phyloP scores from a whole-genome alignment of 2,888 invertebrate genomes.

The Tethea ocularis region DNA sequence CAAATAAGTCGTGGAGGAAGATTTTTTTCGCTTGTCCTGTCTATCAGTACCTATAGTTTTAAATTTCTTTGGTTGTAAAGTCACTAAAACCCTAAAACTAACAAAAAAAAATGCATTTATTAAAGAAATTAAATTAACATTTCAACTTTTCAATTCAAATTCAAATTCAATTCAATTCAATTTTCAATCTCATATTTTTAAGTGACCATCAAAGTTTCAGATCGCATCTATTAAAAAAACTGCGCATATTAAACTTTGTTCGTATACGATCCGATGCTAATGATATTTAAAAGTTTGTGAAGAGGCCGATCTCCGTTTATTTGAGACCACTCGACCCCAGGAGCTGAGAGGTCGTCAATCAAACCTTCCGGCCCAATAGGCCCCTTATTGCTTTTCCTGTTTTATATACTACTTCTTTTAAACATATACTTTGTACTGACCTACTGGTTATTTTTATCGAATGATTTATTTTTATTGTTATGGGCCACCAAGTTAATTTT shows the following conservation, averaged over 20 bases:
- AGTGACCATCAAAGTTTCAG: background rate
- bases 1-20: too few relatives aligned
- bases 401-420: background rate
- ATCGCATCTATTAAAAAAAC: background rate
- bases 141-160: too few relatives aligned
- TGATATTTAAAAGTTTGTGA: constrained; percentile 11
- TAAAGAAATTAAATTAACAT: too few relatives aligned
- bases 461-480: constrained; percentile 1
- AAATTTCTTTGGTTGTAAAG: too few relatives aligned
- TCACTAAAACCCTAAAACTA: too few relatives aligned
- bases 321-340: background rate
- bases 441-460: background rate
- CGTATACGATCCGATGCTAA: background rate
- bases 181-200: background rate
- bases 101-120: too few relatives aligned
- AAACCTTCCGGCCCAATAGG: constrained; percentile 45
- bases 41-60: too few relatives aligned
- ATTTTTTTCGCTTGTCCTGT: too few relatives aligned
- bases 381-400: constrained; percentile 34
- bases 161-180: background rate
- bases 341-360: constrained; percentile 30
- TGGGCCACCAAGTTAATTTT: background rate
- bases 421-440: background rate
- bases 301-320: constrained; percentile 13
- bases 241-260: background rate